Evolutionary conservation across 1,140 invertebrate species (phyloP), one percentile per base, ranked within the genome.

Genomic region (Drosophila obscura): DNA sequence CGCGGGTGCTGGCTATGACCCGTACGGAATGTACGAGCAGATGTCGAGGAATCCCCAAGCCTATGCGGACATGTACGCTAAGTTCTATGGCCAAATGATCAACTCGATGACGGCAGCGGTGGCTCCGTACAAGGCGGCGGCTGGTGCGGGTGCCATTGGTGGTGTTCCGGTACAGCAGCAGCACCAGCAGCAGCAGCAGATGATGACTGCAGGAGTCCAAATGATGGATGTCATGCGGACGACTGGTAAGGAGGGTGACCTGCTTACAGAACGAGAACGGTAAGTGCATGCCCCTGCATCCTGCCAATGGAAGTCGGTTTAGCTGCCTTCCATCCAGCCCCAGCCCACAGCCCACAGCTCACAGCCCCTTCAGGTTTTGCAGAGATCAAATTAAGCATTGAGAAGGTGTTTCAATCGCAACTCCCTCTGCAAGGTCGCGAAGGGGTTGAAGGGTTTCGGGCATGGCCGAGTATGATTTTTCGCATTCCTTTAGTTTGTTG

Each of bases 31-130:
- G 91, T 95, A 96, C 88, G 95, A 97, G 91, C 96, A 96, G 89
- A 92, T 97, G 77, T 93, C 96, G 11, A 93, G 94, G 41, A 95
- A 97, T 94, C 96, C 96, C 5, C 94, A 94, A 53, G 94, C 94
- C 39, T 97, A 97, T 92, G 93, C 95, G 48, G 94, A 95, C 79
- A 94, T 95, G 93, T 97, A 96, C 91, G 94, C 95, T 73, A 95
- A 95, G 92, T 95, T 96, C 90, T 92, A 91, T 49, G 84, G 79
- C 39, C 72, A 83, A 48, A 77, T 89, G 76, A 65, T 87, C 6
- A 77, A 77, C 50, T 78, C 78, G 8, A 81, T 85, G 77, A 66
- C 77, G 49, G 69, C 69, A 6, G 77, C 72, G 5, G 68, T 66
- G 2, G 75, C 52, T 53, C 35, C 35, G 11, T 39, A 39, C 35